Conservation (phyloP, 1,140 invertebrate genomes). For the Drosophila kikkawai region DNA sequence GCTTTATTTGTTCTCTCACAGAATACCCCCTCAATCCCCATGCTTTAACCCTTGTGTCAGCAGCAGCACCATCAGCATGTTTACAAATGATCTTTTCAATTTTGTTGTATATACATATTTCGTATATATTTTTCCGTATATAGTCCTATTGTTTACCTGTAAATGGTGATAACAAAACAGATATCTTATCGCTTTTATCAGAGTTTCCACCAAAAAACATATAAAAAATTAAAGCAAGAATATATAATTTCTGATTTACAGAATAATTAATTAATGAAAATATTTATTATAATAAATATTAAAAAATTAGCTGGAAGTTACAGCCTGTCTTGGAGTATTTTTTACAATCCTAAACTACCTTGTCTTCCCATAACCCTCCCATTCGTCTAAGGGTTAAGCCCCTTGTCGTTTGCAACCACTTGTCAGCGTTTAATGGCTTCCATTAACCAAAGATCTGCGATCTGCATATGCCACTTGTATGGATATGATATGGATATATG, state of each 20-base stretch:
- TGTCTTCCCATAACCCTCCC: too few relatives aligned
- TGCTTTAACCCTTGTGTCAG: slow-evolving; percentile 34
- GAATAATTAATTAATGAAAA: background rate
- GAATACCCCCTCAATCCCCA: background rate
- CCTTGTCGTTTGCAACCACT: slow-evolving; percentile 18
- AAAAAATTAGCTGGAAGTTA: background rate
- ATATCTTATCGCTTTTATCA: slow-evolving; percentile 3
- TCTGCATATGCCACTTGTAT: background rate
- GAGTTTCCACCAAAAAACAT: background rate
- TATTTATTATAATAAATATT: background rate
- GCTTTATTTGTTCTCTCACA: slow-evolving; percentile 19
- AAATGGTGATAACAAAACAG: background rate
- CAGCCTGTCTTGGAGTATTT: too few relatives aligned
- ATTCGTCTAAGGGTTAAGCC: slow-evolving; percentile 5
- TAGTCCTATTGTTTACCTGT: background rate
- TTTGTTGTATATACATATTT: too few relatives aligned
- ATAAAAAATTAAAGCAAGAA: too few relatives aligned
- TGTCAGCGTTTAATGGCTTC: slow-evolving; percentile 8
- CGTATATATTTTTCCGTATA: background rate
- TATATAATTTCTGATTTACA: background rate
- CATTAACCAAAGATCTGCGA: background rate
- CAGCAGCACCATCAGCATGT: background rate
- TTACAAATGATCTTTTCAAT: slow-evolving; percentile 2
- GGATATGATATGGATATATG: background rate
- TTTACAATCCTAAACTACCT: too few relatives aligned